These are phyloP conservation scores for Neopipo cinnamomea DNA, from an alignment of 2,113 vertebrate genomes.

Conservation along the genomic window DNA sequence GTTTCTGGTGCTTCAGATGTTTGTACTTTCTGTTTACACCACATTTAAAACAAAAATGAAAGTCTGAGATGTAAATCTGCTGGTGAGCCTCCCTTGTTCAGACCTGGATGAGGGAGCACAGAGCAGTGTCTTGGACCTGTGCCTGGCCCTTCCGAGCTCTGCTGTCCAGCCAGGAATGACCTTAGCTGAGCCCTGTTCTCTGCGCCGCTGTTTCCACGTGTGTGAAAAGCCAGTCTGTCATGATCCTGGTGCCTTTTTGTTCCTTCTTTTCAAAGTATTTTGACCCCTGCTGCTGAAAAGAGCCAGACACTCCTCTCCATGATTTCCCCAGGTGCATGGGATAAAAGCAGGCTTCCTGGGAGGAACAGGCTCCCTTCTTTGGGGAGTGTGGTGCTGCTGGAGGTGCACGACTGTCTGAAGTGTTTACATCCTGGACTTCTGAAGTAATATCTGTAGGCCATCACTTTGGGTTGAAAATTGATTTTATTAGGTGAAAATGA, in stretches of 20 bases:
- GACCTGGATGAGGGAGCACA: not conserved
- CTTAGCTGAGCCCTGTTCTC: not conserved
- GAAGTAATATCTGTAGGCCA: constrained; percentile 59
- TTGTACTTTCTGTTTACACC: not conserved
- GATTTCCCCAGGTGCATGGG: constrained; percentile 8
- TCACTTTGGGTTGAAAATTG: constrained; percentile 59
- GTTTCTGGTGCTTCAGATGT: not conserved
- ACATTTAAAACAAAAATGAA: not conserved
- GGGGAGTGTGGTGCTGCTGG: not conserved
- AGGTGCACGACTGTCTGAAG: constrained; percentile 14
- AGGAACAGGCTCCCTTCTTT: constrained; percentile 12
- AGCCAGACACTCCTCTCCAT: constrained; percentile 27
- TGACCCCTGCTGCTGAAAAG: constrained; percentile 61
- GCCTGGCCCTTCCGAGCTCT: not conserved
- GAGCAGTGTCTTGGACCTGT: not conserved
- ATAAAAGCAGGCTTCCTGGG: constrained; percentile 22
- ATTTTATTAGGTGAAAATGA: constrained; percentile 71
- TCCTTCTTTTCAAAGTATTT: not conserved
- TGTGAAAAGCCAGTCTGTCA: not conserved
- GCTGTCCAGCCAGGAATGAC: not conserved
- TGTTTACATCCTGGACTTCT: constrained; percentile 53
- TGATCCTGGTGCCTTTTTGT: not conserved
- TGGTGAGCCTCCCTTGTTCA: not conserved
- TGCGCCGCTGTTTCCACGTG: not conserved
- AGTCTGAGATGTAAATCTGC: not conserved